Conservation (phyloP, 1,140 invertebrate species). For the Thaumatotibia leucotreta region DNA sequence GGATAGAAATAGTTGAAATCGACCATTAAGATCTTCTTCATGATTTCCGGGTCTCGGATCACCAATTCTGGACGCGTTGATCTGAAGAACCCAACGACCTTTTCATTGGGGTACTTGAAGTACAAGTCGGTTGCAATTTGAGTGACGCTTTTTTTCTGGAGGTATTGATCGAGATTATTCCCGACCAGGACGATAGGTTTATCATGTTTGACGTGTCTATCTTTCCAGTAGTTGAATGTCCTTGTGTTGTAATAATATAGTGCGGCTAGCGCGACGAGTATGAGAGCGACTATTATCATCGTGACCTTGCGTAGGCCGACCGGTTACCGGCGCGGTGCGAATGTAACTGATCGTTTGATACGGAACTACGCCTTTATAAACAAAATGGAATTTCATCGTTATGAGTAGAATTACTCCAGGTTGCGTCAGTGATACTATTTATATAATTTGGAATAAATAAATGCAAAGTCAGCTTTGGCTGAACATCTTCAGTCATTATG, state of each 20-base stretch:
- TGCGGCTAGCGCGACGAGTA: slow-evolving; percentile 18
- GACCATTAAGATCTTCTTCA: slow-evolving; percentile 23
- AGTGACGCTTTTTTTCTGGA: slow-evolving; percentile 23
- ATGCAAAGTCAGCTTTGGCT: not conserved
- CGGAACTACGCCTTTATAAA: not conserved
- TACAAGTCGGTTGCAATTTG: slow-evolving; percentile 18
- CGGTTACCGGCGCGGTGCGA: not conserved
- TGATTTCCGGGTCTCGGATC: slow-evolving; percentile 28
- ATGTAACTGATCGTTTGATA: not conserved
- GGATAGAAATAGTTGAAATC: slow-evolving; percentile 31
- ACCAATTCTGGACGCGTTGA: slow-evolving; percentile 19
- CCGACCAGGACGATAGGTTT: slow-evolving; percentile 32
- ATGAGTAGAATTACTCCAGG: not conserved
- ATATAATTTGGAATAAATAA: not conserved
- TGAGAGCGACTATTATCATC: slow-evolving; percentile 19
- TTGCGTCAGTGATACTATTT: not conserved
- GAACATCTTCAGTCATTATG: not conserved
- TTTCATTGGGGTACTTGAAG: slow-evolving; percentile 26
- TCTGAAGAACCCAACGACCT: slow-evolving; percentile 27
- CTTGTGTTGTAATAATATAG: slow-evolving; percentile 31
- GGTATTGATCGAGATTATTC: slow-evolving; percentile 17
- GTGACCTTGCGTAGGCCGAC: not conserved
- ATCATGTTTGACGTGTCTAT: slow-evolving; percentile 31
- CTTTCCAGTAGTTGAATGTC: slow-evolving; percentile 35
- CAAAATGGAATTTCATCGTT: not conserved